These are phyloP conservation scores for Chrysopilus asiliformis DNA, from an alignment of 2,888 invertebrate species.

Conservation along the genomic window DNA sequence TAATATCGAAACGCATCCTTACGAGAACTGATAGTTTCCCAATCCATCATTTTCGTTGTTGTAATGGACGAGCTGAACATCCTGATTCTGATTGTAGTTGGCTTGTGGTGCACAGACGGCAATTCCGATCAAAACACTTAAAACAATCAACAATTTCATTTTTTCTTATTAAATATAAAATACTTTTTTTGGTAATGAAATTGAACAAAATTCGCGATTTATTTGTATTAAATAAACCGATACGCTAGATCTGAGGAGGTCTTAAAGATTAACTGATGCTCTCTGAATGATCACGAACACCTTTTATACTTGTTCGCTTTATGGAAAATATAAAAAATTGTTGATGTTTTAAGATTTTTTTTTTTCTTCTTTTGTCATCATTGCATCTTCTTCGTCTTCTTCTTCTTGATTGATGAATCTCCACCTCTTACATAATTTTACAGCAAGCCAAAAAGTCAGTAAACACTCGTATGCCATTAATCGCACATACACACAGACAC, in stretches of 20 bases:
- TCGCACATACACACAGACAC: too few species aligned
- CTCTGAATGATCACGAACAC: slow-evolving; percentile 19
- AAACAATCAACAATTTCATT: slow-evolving; percentile 18
- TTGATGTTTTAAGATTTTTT: too few species aligned
- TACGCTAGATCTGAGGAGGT: slow-evolving; percentile 2
- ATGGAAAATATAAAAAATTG: too few species aligned
- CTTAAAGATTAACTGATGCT: slow-evolving; percentile 17
- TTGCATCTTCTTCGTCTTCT: too few species aligned
- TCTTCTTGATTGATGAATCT: too few species aligned
- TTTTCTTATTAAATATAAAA: slow-evolving; percentile 10
- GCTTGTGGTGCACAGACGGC: slow-evolving; percentile 18
- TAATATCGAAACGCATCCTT: too few species aligned
- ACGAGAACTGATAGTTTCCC: slow-evolving; percentile 22
- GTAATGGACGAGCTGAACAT: slow-evolving; percentile 18
- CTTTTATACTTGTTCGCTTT: slow-evolving; percentile 24
- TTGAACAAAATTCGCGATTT: not conserved
- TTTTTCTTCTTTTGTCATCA: too few species aligned
- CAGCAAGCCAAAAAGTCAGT: too few species aligned
- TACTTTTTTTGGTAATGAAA: too few species aligned
- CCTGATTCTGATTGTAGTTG: slow-evolving; percentile 14
- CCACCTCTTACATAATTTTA: too few species aligned
- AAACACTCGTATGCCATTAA: too few species aligned
- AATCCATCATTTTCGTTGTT: slow-evolving; percentile 20
- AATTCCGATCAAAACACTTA: slow-evolving; percentile 17
- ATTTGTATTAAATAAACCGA: not conserved